Base-by-base conservation (phyloP, 2,113 vertebrate genomes). In the Mugil cephalus region DNA sequence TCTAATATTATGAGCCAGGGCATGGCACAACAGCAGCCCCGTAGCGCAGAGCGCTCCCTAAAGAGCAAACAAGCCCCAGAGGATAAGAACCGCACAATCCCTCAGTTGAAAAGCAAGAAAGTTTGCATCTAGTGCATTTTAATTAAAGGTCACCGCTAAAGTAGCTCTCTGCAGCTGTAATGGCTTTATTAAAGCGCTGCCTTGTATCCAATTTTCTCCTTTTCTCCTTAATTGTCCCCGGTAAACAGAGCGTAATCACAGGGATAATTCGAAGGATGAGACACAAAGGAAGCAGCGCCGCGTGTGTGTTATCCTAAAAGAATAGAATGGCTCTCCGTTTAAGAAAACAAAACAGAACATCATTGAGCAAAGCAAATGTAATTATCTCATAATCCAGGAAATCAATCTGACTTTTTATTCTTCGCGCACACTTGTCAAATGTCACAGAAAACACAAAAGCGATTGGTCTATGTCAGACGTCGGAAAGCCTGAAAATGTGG, bases 131-230 rank as follows among this genome's bases (percentile, higher is more conserved):
- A 4, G 36, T 30, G 56, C 67, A 47, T 79, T 86, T 81, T 81
- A 78, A 85, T 86, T 84, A 86, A 87, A 82, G 77, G 66, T 74
- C 73, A 80, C 24, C 59, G 56, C 19, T 47, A 36, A 70, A 84
- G 69, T 65, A 30, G 11, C 54, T 89, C 71, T 59, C 47, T 47
- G 17, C 18, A 38, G 69, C 19, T 53, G 18, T 74, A 77, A 78
- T 82, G 54, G 74, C 42, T 87, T 68, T 69, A 30, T 82, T 79
- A 72, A 51, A 69, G 46, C 30, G 47, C 24, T 74, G 21, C 19
- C 19, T 56, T 77, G 53, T 47, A 66, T 51, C 19, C 35, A 62
- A 12, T 34, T 64, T 77, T 46, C 12, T 0, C 11, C 63, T 12
- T 69, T 60, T 62, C 36, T 75, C 17, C 7, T 60, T 51, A 72